Evolutionary conservation across 1,140 invertebrate species (phyloP).

Genomic region (Popillia japonica): DNA sequence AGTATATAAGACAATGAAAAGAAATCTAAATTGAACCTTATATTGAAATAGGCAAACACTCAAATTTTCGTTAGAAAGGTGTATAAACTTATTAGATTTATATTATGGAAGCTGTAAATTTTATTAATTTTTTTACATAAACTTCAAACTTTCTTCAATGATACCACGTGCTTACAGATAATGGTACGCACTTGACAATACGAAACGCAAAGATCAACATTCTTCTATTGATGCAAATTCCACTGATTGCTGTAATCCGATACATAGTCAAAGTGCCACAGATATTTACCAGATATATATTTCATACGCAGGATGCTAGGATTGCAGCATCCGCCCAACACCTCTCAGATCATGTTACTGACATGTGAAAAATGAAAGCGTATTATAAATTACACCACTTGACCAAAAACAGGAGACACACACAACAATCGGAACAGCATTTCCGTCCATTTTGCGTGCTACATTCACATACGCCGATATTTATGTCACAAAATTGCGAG

Average conservation of each 20-base stretch:
- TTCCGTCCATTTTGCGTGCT: not conserved
- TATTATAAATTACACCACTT: constrained; percentile 6
- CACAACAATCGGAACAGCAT: not conserved
- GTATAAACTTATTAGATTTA: too few relatives aligned
- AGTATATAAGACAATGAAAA: too few relatives aligned
- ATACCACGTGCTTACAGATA: not conserved
- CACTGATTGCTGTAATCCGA: not conserved
- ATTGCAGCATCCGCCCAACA: constrained; percentile 17
- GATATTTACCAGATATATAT: not conserved
- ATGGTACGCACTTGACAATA: not conserved
- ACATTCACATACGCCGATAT: not conserved
- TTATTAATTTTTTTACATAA: too few relatives aligned
- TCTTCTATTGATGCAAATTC: constrained; percentile 10
- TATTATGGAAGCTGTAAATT: too few relatives aligned
- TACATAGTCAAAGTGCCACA: not conserved
- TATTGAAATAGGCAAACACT: too few relatives aligned
- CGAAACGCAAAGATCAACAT: not conserved
- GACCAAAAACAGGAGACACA: not conserved
- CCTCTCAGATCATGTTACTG: not conserved
- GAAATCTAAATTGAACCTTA: too few relatives aligned
- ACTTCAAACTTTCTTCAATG: not conserved
- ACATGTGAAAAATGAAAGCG: constrained; percentile 11
- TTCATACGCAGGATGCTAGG: not conserved
- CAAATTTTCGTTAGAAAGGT: too few relatives aligned
- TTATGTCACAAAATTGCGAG: not conserved